phyloP scores from a whole-genome alignment of 2,113 vertebrate species.

The Pangasianodon hypophthalmus region DNA sequence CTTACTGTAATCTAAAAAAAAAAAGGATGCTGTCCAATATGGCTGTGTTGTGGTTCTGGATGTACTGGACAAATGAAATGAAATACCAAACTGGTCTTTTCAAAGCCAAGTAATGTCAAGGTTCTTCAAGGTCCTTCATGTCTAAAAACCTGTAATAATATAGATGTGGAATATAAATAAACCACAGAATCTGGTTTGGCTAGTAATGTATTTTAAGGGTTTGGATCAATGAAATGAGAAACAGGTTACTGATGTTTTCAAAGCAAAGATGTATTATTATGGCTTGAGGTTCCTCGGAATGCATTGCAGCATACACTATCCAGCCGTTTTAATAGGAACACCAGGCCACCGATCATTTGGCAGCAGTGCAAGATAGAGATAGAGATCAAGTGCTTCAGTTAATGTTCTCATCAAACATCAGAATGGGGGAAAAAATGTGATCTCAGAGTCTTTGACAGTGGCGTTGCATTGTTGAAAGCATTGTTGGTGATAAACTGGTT shows the following conservation, averaged over 20 bases:
- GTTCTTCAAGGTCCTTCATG: neutral
- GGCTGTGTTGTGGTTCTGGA: neutral
- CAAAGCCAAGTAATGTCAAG: neutral
- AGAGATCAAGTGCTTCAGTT: neutral
- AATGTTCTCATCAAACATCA: neutral
- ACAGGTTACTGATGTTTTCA: neutral
- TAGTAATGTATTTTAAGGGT: neutral
- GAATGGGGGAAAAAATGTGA: neutral
- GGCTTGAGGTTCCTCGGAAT: neutral
- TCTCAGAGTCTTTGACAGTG: neutral
- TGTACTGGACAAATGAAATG: neutral
- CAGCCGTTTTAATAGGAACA: neutral
- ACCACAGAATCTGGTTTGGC: neutral
- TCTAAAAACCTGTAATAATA: neutral
- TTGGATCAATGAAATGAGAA: neutral
- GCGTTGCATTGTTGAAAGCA: too few species aligned
- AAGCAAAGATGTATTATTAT: neutral
- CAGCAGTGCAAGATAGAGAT: neutral
- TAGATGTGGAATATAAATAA: neutral
- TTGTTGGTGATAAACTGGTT: neutral
- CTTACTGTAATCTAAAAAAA: neutral
- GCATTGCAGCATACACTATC: neutral
- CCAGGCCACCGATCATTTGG: neutral
- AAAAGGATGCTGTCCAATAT: neutral
- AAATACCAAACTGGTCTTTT: neutral